Base-by-base conservation (phyloP, 1,140 invertebrate species). In the Drosophila mayri region DNA sequence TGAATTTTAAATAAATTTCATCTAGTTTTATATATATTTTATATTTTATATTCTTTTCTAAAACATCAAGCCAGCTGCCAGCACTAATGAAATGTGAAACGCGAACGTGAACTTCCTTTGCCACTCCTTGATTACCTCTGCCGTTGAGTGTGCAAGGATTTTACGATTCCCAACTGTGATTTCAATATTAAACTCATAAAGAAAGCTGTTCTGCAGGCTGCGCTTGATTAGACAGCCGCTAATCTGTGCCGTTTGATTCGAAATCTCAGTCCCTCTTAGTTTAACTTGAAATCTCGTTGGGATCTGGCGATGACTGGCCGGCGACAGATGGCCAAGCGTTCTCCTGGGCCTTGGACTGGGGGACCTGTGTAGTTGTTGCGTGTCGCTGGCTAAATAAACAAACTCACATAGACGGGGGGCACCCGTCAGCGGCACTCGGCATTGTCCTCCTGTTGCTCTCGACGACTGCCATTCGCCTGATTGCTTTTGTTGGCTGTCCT, bases 301-400 rank as follows among this genome's bases (percentile, higher is more conserved):
- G 22, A 25, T 44, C 57, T 61, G 54, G 54, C 9, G 55, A 58
- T 58, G 43, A 67, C 32, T 67, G 35, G 18, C 12, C 43, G 62
- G 61, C 64, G 61, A 52, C 60, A 67, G 60, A 65, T 67, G 61
- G 43, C 11, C 28, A n/a, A 22, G 52, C 16, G 30, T 16, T 9
- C 22, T 30, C 25, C 49, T 49, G 41, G 61, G 40, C 54, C 38
- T 38, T 25, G 46, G 20, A n/a, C 40, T 9, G 40, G n/a, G 44
- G 37, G 35, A 10, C 2, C 9, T 10, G 10, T 1, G 32, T 35
- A 25, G 61, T 20, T 37, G 54, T 20, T 62, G 49, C 65, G 54
- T 41, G 60, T 50, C 50, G 54, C 66, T 74, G 61, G 57, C 71
- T 75, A 82, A 67, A 63, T 87, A 79, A 85, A 87, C 79, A 85